Evolutionary conservation across 2,888 invertebrate genomes (phyloP).

Genomic region (Blera fallax): DNA sequence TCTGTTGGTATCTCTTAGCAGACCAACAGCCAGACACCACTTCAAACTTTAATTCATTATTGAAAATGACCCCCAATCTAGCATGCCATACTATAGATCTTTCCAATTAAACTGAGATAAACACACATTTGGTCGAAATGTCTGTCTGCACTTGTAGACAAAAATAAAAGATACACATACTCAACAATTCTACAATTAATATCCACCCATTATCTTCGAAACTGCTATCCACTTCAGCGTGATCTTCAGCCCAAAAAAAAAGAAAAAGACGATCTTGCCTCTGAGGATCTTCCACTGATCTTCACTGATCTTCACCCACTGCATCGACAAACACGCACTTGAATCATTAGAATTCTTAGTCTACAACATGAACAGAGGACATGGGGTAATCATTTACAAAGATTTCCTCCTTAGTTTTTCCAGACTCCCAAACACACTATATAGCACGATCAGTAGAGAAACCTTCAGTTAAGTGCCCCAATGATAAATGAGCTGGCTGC

Average conservation of each 20-base stretch:
- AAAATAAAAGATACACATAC: conserved; percentile 27
- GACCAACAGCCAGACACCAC: not conserved
- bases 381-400: not conserved
- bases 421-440: not conserved
- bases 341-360: not conserved
- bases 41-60: conserved; percentile 5
- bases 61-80: conserved; percentile 31
- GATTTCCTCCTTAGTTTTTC: not conserved
- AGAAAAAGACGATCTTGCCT: not conserved
- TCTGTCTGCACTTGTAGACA: conserved; percentile 65
- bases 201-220: conserved; percentile 37
- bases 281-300: too few relatives aligned
- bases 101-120: conserved; percentile 50
- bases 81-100: not conserved
- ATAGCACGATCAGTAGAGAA: conserved; percentile 20
- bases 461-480: conserved; percentile 28
- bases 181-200: conserved; percentile 36
- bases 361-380: not conserved
- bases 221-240: conserved; percentile 22
- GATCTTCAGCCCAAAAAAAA: not conserved
- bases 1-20: not conserved
- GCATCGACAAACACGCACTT: conserved; percentile 8
- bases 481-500: conserved; percentile 38
- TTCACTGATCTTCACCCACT: conserved; percentile 49
- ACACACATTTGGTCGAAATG: conserved; percentile 24